phyloP scores from a whole-genome alignment of 1,140 invertebrate species.

The Calycopis cecrops region DNA sequence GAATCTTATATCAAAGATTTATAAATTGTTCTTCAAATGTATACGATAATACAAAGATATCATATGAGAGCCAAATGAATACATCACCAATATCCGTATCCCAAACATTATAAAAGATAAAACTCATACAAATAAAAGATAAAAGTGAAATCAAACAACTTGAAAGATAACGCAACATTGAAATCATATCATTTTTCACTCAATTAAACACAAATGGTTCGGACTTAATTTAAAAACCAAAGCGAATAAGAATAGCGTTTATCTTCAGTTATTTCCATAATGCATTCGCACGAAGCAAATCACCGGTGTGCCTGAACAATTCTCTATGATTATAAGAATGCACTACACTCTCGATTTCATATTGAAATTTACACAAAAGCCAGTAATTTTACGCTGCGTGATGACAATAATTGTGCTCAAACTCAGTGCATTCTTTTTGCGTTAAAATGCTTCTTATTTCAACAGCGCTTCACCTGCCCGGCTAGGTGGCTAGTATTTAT shows the following conservation, averaged over 20 bases:
- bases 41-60: too few relatives aligned
- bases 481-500: too few relatives aligned
- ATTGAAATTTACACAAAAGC: conserved; percentile 64
- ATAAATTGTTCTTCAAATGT: too few relatives aligned
- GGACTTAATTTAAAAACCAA: conserved; percentile 39
- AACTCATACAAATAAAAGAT: too few relatives aligned
- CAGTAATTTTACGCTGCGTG: conserved; percentile 62
- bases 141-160: too few relatives aligned
- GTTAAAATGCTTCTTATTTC: conserved; percentile 38
- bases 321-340: conserved; percentile 41
- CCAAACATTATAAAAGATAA: too few relatives aligned
- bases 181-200: conserved; percentile 47
- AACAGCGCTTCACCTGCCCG: conserved; percentile 28
- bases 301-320: conserved; percentile 38
- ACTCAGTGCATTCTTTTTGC: conserved; percentile 40
- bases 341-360: conserved; percentile 49
- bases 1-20: too few relatives aligned
- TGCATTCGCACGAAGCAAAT: conserved; percentile 46
- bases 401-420: conserved; percentile 55
- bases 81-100: too few relatives aligned
- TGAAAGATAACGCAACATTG: conserved; percentile 6
- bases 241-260: conserved; percentile 43
- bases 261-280: conserved; percentile 49
- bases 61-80: too few relatives aligned
- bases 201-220: conserved; percentile 52